Percentiles rank a stretch among this genome's conserved stretches.
Evolutionary conservation across 2,113 vertebrate genomes (phyloP).

Genomic region (Gymnarchus niloticus): DNA sequence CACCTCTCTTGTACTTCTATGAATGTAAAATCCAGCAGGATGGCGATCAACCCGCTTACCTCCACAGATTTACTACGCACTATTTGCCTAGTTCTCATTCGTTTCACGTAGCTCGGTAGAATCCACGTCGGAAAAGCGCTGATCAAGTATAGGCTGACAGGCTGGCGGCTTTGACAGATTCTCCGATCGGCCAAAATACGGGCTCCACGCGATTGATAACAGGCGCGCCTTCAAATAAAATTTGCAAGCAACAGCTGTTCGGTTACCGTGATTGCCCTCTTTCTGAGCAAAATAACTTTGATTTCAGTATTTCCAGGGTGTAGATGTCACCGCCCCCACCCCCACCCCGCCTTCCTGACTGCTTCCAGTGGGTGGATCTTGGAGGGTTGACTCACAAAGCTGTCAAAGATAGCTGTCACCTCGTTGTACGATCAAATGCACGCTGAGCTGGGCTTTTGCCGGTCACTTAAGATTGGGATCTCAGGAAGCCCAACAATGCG

Average conservation of each 20-base stretch:
- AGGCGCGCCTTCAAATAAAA: neutral
- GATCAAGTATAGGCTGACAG: neutral
- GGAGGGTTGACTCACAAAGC: constrained; percentile 69
- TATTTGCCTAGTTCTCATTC: constrained; percentile 15
- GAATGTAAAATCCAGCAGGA: neutral
- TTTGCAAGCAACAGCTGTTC: neutral
- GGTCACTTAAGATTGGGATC: constrained; percentile 49
- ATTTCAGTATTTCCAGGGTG: neutral
- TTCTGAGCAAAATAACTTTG: constrained; percentile 10
- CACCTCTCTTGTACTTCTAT: neutral
- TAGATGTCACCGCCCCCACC: constrained; percentile 6
- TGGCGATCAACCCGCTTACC: neutral
- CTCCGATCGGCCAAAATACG: neutral
- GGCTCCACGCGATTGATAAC: neutral
- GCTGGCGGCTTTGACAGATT: neutral
- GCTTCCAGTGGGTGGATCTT: constrained; percentile 64
- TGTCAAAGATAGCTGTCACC: constrained; percentile 79
- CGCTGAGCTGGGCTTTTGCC: constrained; percentile 57
- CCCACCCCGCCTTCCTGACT: constrained; percentile 35
- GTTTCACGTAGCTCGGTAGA: neutral
- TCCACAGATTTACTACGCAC: neutral
- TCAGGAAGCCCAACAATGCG: constrained; percentile 53
- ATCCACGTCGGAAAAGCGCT: neutral
- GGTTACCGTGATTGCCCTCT: neutral
- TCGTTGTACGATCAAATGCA: constrained; percentile 68